phyloP scores from a whole-genome alignment of 2,113 vertebrate species.

The Cryptomyrus ogoouensis region DNA sequence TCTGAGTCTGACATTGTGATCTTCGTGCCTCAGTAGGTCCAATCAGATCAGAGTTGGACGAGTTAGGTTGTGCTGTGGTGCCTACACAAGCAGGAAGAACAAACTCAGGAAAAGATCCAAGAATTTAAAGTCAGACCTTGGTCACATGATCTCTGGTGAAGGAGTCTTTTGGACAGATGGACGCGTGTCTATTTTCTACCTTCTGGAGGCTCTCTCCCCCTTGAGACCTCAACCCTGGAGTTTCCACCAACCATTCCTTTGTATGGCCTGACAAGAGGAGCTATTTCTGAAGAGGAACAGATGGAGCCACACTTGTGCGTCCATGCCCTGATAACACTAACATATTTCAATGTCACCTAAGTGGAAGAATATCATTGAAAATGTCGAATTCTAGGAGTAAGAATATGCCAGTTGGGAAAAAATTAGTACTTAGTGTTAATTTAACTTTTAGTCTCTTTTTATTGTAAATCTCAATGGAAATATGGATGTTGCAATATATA shows the following conservation, averaged over 20 bases:
- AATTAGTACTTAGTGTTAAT: background rate
- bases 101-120: background rate
- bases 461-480: background rate
- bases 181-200: conserved; percentile 61
- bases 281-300: conserved; percentile 64
- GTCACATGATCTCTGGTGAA: conserved; percentile 47
- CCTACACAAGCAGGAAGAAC: background rate
- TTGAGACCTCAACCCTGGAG: conserved; percentile 10
- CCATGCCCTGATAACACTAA: conserved; percentile 13
- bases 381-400: background rate
- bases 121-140: conserved; percentile 44
- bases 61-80: background rate
- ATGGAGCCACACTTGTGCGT: conserved; percentile 50
- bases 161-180: conserved; percentile 56
- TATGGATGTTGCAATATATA: background rate
- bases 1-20: conserved; percentile 60
- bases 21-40: conserved; percentile 6
- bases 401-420: background rate
- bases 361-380: background rate
- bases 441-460: background rate
- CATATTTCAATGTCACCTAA: conserved; percentile 7
- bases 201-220: conserved; percentile 30
- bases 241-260: conserved; percentile 55
- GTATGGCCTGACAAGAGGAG: conserved; percentile 51
- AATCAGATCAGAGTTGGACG: background rate